A percentile compares a stretch with the other conserved stretches of the same genome.
These are phyloP conservation scores for Macrophya annulata DNA, from an alignment of 2,888 invertebrate species.

Conservation along the genomic window DNA sequence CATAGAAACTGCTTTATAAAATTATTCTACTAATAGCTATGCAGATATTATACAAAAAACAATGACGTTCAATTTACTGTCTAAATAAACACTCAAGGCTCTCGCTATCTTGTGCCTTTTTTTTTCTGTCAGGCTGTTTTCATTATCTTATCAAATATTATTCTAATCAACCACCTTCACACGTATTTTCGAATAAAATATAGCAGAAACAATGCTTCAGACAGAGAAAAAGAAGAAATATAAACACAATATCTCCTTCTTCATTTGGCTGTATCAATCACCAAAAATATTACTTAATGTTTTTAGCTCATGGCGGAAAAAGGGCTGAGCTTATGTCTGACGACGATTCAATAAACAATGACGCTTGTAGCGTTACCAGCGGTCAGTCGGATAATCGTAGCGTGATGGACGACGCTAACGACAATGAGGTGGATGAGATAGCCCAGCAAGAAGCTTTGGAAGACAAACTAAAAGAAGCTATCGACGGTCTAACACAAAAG, in stretches of 20 bases:
- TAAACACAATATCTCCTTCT: background rate
- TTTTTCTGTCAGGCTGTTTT: background rate
- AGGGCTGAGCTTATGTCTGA: constrained; percentile 86
- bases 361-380: constrained; percentile 92
- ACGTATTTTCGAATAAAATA: constrained; percentile 28
- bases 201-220: background rate
- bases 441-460: constrained; percentile 89
- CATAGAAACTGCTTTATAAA: background rate
- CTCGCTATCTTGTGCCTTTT: background rate
- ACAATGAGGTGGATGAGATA: constrained; percentile 82
- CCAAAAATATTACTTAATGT: background rate
- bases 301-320: constrained; percentile 75
- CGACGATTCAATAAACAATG: constrained; percentile 87
- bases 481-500: constrained; percentile 95
- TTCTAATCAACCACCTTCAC: background rate
- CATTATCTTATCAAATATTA: constrained; percentile 12
- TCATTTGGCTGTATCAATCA: background rate
- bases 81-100: background rate
- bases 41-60: background rate
- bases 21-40: background rate
- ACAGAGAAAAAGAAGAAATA: background rate
- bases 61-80: background rate
- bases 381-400: constrained; percentile 89
- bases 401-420: constrained; percentile 82
- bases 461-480: constrained; percentile 92